Base-by-base conservation (phyloP, 2,888 invertebrate genomes). In the Rhimphoctona megacephalus region DNA sequence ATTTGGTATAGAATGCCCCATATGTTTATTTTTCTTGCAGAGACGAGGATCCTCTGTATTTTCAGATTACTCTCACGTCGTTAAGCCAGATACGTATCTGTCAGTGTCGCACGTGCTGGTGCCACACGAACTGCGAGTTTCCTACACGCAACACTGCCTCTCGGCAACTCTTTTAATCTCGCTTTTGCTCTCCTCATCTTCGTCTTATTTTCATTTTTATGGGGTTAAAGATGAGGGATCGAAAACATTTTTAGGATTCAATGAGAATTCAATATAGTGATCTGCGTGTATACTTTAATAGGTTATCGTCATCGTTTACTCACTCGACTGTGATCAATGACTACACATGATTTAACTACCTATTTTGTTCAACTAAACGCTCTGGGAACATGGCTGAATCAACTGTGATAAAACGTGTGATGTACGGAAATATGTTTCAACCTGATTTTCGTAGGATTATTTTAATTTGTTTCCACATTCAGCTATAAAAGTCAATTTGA, bases 41-140 rank as follows among this genome's bases (percentile, higher is more conserved):
- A 57, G 57, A 57, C 57, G 57, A 57, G 57, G 57, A 57, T 57
- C 39, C 79, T 64, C 46, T 64, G 69, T 70, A 78, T 78, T 73
- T 64, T 54, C 81, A 61, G 67, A 82, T 85, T 82, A 82, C 78
- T 85, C 54, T 72, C 82, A 70, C 66, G 78, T 82, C 85, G 85
- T 85, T 85, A 82, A 74, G 72, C 67, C 67, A 78, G 77, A 81
- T 85, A 80, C 78, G 73, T 73, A 85, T 85, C 67, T 78, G 78
- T 85, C 85, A 85, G 74, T 78, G 82, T 85, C 85, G 78, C 85
- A 49, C 57, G 82, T 78, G 78, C 57, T 33, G 57, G 70, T 9
- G n/a, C 33, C 30, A 46, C 54, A 36, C 33, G 22, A 78, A 49
- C 19, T 52, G 7, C 25, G 52, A 39, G 46, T 72, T 61, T 80